Evolutionary conservation across 2,888 invertebrate genomes (phyloP).

Genomic region (Abrostola tripartita): DNA sequence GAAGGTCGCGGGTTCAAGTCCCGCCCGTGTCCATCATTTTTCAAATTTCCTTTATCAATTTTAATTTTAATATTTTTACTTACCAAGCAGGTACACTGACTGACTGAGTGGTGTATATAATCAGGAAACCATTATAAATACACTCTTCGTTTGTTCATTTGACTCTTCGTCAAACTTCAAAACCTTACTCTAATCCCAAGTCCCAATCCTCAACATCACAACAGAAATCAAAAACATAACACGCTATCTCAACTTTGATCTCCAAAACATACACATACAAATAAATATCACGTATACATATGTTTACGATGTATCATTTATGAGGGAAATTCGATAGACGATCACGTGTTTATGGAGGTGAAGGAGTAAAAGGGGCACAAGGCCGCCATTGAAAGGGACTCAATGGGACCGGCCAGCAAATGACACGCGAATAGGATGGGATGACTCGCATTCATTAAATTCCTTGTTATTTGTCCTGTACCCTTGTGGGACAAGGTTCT

Average conservation of each 20-base stretch:
- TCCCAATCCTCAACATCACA: too few species aligned
- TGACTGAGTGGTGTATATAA: too few species aligned
- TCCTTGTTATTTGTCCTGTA: constrained; percentile 40
- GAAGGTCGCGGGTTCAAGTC: too few species aligned
- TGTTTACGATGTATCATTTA: constrained; percentile 38
- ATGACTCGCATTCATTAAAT: constrained; percentile 52
- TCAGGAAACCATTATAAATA: too few species aligned
- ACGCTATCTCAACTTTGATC: not conserved
- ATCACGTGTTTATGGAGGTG: constrained; percentile 44
- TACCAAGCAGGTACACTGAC: too few species aligned
- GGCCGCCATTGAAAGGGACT: constrained; percentile 31
- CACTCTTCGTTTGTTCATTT: too few species aligned
- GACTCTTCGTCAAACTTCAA: too few species aligned
- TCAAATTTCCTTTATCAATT: too few species aligned
- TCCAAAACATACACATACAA: constrained; percentile 5
- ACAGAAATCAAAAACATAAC: too few species aligned
- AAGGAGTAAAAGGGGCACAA: constrained; percentile 25
- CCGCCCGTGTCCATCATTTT: too few species aligned
- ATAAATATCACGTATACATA: constrained; percentile 37
- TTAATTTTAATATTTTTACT: too few species aligned
- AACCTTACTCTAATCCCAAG: too few species aligned
- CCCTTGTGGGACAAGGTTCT: constrained; percentile 6
- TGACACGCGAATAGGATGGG: constrained; percentile 53
- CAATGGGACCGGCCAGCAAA: constrained; percentile 18
- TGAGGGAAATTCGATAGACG: constrained; percentile 39